Conservation (phyloP, 1,140 invertebrate species). For the Aleiodes sp. region DNA sequence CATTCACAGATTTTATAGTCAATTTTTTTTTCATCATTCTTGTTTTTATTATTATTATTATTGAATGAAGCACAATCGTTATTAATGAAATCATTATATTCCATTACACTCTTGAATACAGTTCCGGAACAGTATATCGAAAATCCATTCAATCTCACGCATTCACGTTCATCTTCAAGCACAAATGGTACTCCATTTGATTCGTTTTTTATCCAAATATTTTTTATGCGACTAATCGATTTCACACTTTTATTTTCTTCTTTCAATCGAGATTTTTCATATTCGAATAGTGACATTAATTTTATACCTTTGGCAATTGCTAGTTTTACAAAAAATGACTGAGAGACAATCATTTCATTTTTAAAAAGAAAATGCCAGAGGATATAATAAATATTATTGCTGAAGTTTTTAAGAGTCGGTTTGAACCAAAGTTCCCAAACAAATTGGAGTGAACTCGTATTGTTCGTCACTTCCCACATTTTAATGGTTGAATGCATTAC, state of each 20-base stretch:
- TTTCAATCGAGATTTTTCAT: not conserved
- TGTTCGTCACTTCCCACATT: slow-evolving; percentile 48
- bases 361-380: slow-evolving; percentile 41
- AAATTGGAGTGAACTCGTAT: slow-evolving; percentile 43
- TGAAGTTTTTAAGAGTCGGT: slow-evolving; percentile 41
- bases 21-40: no score
- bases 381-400: slow-evolving; percentile 37
- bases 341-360: slow-evolving; percentile 24
- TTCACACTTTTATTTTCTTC: no score
- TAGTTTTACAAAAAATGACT: slow-evolving; percentile 45
- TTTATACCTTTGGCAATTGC: slow-evolving; percentile 29
- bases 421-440: slow-evolving; percentile 53
- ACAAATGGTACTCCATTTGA: slow-evolving; percentile 17
- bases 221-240: not conserved
- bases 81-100: no score
- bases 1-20: no score
- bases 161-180: slow-evolving; percentile 40
- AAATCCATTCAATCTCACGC: slow-evolving; percentile 51
- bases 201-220: slow-evolving; percentile 25
- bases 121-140: slow-evolving; percentile 42
- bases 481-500: slow-evolving; percentile 39
- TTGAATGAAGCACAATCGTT: no score
- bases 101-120: slow-evolving; percentile 14
- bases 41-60: no score
- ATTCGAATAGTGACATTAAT: not conserved